phyloP scores from a whole-genome alignment of 2,113 vertebrate species.

The Myotis brandtii region DNA sequence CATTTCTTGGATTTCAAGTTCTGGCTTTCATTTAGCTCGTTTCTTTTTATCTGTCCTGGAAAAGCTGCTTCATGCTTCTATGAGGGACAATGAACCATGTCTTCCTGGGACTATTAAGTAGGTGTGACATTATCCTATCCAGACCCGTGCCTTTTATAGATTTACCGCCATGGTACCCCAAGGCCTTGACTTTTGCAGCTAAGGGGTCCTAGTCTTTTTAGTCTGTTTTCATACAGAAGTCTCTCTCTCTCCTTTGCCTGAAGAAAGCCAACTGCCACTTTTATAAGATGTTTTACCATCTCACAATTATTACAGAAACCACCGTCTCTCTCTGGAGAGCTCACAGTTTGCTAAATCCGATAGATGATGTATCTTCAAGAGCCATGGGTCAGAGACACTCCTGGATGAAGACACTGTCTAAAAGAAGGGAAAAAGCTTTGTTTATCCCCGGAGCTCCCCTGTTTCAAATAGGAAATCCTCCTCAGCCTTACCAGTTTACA shows the following conservation, averaged over 20 bases:
- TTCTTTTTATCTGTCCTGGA: not conserved
- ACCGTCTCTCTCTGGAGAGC: not conserved
- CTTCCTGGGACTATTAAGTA: not conserved
- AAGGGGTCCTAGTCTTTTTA: not conserved
- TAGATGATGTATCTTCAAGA: not conserved
- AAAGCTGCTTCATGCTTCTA: not conserved
- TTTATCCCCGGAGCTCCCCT: not conserved
- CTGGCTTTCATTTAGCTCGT: conserved; percentile 2
- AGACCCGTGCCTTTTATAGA: not conserved
- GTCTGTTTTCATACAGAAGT: not conserved
- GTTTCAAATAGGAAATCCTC: not conserved
- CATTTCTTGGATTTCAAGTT: conserved; percentile 40
- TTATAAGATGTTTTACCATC: not conserved
- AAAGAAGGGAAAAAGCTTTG: not conserved
- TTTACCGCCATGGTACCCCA: not conserved
- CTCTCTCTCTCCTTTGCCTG: not conserved
- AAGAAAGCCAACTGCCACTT: not conserved
- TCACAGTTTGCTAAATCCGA: not conserved
- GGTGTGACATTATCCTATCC: not conserved
- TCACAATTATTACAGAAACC: not conserved
- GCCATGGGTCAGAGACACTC: not conserved
- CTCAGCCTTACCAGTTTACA: not conserved
- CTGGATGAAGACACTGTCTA: not conserved
- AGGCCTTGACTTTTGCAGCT: not conserved
- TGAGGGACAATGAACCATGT: not conserved